Evolutionary conservation across 2,113 vertebrate genomes (phyloP).

Genomic region (Nothocercus julius): DNA sequence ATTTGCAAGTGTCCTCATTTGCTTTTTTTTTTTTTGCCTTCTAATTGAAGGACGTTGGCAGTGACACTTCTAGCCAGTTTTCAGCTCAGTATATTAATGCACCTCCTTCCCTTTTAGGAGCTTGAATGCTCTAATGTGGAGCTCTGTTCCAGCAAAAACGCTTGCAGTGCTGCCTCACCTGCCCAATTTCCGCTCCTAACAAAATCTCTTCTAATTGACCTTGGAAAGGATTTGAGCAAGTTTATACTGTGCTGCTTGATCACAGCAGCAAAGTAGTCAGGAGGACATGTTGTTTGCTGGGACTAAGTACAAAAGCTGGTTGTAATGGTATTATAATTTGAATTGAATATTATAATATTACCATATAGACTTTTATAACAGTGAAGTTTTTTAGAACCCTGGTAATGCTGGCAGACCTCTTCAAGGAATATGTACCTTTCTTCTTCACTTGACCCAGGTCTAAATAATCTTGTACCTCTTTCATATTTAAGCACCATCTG

Average conservation of each 20-base stretch:
- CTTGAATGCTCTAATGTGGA: not conserved
- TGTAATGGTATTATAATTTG: not conserved
- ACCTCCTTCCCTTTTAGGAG: not conserved
- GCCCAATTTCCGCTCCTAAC: not conserved
- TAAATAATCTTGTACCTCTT: not conserved
- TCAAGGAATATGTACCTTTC: not conserved
- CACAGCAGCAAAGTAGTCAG: not conserved
- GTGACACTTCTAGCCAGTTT: not conserved
- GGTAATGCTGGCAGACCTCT: not conserved
- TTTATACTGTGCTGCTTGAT: not conserved
- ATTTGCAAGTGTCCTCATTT: not conserved
- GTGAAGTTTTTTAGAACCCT: not conserved
- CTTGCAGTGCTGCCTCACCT: not conserved
- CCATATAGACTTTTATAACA: not conserved
- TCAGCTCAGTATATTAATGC: rapidly evolving
- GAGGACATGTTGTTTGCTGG: not conserved
- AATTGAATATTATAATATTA: not conserved
- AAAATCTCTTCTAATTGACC: not conserved
- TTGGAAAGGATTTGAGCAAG: not conserved
- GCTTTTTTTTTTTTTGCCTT: not conserved
- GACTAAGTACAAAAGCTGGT: not conserved
- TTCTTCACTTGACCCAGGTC: not conserved
- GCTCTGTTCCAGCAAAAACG: not conserved
- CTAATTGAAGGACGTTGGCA: not conserved
- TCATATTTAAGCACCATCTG: not conserved